Evolutionary conservation across 1,140 invertebrate genomes (phyloP), one percentile per base, ranked within the genome.

Genomic region (Leptopilina clavipes): DNA sequence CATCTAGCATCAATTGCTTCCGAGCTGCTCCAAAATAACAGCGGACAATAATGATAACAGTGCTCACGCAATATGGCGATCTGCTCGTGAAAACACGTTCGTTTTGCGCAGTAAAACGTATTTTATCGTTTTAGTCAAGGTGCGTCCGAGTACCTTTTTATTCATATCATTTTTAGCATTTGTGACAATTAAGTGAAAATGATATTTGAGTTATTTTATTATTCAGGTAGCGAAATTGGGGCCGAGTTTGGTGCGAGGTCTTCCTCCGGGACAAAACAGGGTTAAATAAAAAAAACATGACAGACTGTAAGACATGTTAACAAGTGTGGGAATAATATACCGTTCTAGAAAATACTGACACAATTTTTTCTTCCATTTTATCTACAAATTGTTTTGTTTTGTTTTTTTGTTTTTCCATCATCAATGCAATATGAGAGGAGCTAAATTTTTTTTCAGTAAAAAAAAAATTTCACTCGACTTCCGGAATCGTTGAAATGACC

Each of bases 11-110:
- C 59, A 65, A 65, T 25, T n/a, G 22, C 22, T 31, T 12, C 25
- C 59, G 22, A 65, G 59, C 22, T 65, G 59, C 59, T 65, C 59
- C 59, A 65, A 65, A 65, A 65, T 65, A 65, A 65, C 59, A 65
- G 59, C 59, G 59, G 59, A 31, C 59, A 65, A 65, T 65, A 65
- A 65, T 65, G 59, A 65, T 65, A 65, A 65, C 59, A 65, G 59
- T 65, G 59, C 59, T 65, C 22, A 65, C 22, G 59, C 59, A 65
- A 65, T 65, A 65, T 65, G 59, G 59, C 59, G 59, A 65, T 65
- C 59, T 31, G 59, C 11, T 65, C 59, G 59, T 31, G 59, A 65
- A 65, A 65, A 65, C 59, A 65, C 59, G 59, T 65, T 65, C 59
- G 25, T 65, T 65, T 65, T 65, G 59, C 59, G 59, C 59, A 65